phyloP scores from a whole-genome alignment of 2,113 vertebrate species.

The Campylorhamphus procurvoides region DNA sequence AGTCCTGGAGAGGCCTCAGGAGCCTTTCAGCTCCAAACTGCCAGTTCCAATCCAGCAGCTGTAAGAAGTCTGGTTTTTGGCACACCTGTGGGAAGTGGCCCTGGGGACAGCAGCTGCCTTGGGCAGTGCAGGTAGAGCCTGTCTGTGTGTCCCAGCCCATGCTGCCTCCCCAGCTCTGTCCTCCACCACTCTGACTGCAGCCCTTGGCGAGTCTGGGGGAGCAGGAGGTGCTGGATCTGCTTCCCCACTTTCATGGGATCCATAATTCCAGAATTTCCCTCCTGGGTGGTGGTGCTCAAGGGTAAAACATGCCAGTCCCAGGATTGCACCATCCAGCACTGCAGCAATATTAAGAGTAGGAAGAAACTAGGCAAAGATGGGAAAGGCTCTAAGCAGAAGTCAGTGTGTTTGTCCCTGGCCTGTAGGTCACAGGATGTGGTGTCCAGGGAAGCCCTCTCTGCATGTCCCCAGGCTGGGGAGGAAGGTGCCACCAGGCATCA shows the following conservation, averaged over 20 bases:
- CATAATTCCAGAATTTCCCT: neutral
- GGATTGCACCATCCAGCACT: neutral
- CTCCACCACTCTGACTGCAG: neutral
- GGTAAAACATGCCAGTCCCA: neutral
- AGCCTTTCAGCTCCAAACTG: neutral
- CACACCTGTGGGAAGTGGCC: fast-evolving
- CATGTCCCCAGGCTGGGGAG: neutral
- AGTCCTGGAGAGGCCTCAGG: neutral
- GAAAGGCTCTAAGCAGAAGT: neutral
- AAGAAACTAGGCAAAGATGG: neutral
- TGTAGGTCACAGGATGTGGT: fast-evolving
- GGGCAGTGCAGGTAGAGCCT: neutral
- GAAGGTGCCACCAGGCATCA: neutral
- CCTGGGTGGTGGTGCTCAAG: neutral
- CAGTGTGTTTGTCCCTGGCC: neutral
- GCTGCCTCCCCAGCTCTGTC: neutral
- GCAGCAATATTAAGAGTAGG: neutral
- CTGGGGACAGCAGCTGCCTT: neutral
- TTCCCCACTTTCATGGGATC: neutral
- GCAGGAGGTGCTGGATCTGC: neutral
- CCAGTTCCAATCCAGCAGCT: neutral
- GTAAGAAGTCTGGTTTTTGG: neutral
- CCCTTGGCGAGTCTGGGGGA: neutral
- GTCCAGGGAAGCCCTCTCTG: neutral
- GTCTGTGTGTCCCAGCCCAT: fast-evolving